Percentiles rank a stretch among this genome's conserved stretches.
These are phyloP conservation scores for Hiodon tergisus DNA, from an alignment of 2,113 vertebrate species.

Conservation along the genomic window DNA sequence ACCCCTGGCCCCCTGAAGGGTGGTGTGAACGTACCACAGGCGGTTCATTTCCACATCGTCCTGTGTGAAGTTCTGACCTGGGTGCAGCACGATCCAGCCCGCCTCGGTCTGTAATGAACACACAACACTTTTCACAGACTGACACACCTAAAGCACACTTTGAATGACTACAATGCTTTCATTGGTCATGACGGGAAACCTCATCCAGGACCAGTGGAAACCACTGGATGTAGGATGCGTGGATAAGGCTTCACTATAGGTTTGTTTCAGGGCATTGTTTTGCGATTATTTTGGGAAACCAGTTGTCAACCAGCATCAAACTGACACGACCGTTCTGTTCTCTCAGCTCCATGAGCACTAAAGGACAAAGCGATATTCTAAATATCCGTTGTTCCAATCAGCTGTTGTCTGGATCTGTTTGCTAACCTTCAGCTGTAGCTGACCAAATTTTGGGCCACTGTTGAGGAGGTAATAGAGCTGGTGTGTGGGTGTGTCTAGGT, in stretches of 20 bases:
- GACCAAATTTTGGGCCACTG: conserved; percentile 45
- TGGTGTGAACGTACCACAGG: conserved; percentile 53
- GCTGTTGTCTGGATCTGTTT: not conserved
- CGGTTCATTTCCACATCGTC: conserved; percentile 61
- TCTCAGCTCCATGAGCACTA: too few species aligned
- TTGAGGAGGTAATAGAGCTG: conserved; percentile 45
- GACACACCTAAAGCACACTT: not conserved
- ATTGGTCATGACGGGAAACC: too few species aligned
- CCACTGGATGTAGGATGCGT: too few species aligned
- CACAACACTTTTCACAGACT: not conserved
- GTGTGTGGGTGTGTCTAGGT: conserved; percentile 44
- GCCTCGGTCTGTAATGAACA: conserved; percentile 35
- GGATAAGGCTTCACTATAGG: too few species aligned
- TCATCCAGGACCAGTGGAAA: too few species aligned
- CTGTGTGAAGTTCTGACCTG: conserved; percentile 62
- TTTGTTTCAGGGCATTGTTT: too few species aligned
- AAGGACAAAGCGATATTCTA: too few species aligned
- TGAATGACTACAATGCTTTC: too few species aligned
- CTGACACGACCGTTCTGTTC: not conserved
- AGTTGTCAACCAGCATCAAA: too few species aligned
- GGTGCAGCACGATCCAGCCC: conserved; percentile 44
- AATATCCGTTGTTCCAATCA: too few species aligned
- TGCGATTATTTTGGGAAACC: too few species aligned
- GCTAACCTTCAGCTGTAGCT: conserved; percentile 52
- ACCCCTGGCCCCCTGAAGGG: conserved; percentile 43